Evolutionary conservation across 2,888 invertebrate species (phyloP), one percentile per base, ranked within the genome.

Genomic region (Diloba caeruleocephala): DNA sequence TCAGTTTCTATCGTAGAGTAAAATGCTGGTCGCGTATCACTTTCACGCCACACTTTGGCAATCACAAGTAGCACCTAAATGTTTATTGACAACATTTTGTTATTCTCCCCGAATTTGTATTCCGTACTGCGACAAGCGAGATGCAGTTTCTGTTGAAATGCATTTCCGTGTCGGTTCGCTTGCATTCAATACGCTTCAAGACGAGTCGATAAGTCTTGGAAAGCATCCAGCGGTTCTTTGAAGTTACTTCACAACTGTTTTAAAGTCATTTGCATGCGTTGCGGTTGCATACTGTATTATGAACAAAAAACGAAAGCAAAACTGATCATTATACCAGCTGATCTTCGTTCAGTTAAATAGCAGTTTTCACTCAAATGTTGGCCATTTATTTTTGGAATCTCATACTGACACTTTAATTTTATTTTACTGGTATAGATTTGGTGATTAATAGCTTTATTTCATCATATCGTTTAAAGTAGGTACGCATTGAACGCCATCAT

Each of bases 11-110:
- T 33, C 3, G 17, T 36, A 31, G 25, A 42, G 26, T 53, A 38
- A 56, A 54, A 89, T 87, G 80, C 87, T 50, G 43, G 48, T 57
- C 84, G 76, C 87, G 88, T 85, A 74, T 77, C 62, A 86, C 90
- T 90, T 90, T 90, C 90, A 59, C 89, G 42, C 12, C 71, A 77
- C 82, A 78, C 73, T 76, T 66, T 70, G 71, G 81, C 78, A 84
- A 85, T 79, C 76, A 61, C 72, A 78, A 79, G 56, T 65, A 73
- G 67, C 63, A 41, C 43, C 67, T 71, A 69, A 79, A 79, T 79
- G 78, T 81, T 76, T 78, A 78, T 78, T 73, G 78, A 81, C 75
- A 74, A 76, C 62, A 69, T 74, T 77, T 78, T 59, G 64, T 71
- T 71, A 63, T 68, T 60, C 62, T 44, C 29, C 42, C 37, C 46